Evolutionary conservation across 2,113 vertebrate genomes (phyloP).

Genomic region (Martes martes): DNA sequence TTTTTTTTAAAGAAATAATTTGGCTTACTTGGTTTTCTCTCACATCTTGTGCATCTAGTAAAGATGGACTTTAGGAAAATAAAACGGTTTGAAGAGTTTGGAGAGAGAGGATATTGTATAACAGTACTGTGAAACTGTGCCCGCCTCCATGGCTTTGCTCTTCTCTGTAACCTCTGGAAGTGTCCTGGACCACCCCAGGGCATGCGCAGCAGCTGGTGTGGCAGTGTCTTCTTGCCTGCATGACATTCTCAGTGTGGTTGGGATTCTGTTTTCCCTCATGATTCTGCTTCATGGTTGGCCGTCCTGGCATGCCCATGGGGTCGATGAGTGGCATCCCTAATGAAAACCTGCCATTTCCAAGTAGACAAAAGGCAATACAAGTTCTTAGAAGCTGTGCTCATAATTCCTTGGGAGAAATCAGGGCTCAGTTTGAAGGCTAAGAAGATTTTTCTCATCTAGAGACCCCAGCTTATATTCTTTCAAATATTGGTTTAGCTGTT

Average conservation of each 20-base stretch:
- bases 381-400: neutral
- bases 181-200: neutral
- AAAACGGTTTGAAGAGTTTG: neutral
- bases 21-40: slow-evolving; percentile 20
- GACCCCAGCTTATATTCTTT: neutral
- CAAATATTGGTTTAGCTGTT: neutral
- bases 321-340: slow-evolving; percentile 27
- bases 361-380: slow-evolving; percentile 36
- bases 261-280: neutral
- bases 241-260: neutral
- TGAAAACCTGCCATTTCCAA: slow-evolving; percentile 31
- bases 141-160: neutral
- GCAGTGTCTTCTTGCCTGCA: neutral
- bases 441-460: neutral
- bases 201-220: neutral
- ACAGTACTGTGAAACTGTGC: neutral
- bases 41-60: neutral
- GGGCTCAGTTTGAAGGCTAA: neutral
- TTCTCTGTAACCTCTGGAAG: neutral
- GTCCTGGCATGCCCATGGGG: neutral
- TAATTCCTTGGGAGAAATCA: slow-evolving; percentile 13
- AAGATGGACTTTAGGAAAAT: neutral
- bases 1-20: slow-evolving; percentile 9
- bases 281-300: neutral
- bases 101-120: neutral